Conservation (phyloP, 2,113 vertebrate genomes). For the Plecturocebus donacophilus region DNA sequence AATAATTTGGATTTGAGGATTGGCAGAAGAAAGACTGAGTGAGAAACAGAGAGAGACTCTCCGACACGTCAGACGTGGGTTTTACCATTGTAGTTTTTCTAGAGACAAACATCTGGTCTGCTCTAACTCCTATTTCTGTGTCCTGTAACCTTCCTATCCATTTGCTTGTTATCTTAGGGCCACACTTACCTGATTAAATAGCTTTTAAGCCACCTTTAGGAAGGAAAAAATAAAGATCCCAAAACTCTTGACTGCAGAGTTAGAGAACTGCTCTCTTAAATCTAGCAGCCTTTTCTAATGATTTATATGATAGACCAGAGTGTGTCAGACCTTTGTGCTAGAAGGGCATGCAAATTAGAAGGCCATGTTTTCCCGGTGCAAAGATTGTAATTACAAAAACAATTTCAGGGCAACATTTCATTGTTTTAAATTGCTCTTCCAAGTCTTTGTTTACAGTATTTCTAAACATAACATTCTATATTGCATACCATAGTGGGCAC, state of each 20-base stretch:
- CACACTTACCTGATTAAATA: not conserved
- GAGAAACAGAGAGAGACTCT: not conserved
- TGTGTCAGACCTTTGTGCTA: conserved; percentile 29
- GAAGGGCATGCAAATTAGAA: conserved; percentile 62
- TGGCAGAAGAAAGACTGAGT: not conserved
- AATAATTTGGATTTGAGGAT: not conserved
- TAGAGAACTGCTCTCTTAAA: not conserved
- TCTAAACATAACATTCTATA: not conserved
- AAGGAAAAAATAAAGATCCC: not conserved
- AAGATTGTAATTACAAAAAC: conserved; percentile 68
- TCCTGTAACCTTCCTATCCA: not conserved
- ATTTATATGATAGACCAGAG: conserved; percentile 52
- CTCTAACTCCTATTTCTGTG: not conserved
- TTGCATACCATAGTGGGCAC: not conserved
- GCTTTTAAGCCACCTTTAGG: not conserved
- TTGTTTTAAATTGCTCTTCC: conserved; percentile 61
- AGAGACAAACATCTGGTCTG: not conserved
- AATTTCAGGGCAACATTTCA: conserved; percentile 61
- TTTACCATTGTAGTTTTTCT: not conserved
- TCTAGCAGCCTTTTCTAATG: not conserved
- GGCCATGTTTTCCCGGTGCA: conserved; percentile 30
- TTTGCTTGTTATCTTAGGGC: not conserved
- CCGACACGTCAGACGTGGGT: not conserved
- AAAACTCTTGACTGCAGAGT: not conserved
- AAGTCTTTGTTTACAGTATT: conserved; percentile 42